phyloP scores from a whole-genome alignment of 1,140 invertebrate genomes.

The Cephus cinctus region DNA sequence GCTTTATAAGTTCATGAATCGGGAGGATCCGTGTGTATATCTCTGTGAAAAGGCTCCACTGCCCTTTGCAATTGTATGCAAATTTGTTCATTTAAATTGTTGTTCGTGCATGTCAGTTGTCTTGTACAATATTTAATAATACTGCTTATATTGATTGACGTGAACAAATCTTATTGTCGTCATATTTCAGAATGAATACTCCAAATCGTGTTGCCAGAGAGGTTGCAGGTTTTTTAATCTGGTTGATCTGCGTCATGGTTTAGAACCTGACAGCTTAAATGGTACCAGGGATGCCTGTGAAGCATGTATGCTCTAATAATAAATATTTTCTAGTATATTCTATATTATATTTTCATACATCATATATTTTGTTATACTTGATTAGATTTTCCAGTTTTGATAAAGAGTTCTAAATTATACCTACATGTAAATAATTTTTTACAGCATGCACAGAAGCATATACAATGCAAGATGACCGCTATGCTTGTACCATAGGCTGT shows the following conservation, averaged over 20 bases:
- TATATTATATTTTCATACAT: background rate
- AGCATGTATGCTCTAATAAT: conserved; percentile 34
- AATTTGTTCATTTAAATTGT: background rate
- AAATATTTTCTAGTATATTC: background rate
- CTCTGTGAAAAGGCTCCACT: conserved; percentile 40
- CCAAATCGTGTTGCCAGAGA: conserved; percentile 45
- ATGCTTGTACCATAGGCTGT: conserved; percentile 46
- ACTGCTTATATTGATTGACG: conserved; percentile 1
- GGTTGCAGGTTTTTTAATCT: conserved; percentile 53
- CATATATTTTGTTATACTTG: conserved; percentile 1
- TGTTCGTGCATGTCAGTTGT: background rate
- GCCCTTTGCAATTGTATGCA: conserved; percentile 15
- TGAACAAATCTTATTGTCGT: background rate
- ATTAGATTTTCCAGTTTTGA: background rate
- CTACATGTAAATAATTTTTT: too few relatives aligned
- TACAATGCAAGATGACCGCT: conserved; percentile 32
- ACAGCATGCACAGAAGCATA: conserved; percentile 52
- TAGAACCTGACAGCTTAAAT: conserved; percentile 36
- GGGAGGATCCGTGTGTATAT: conserved; percentile 40
- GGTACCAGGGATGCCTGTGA: conserved; percentile 43
- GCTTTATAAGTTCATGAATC: conserved; percentile 30
- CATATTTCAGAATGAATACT: conserved; percentile 35
- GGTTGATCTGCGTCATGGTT: conserved; percentile 33
- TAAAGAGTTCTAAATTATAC: too few relatives aligned
- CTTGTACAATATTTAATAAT: conserved; percentile 1